These are phyloP conservation scores for Virgularia gustaviana DNA, from an alignment of 92 coral and sea anemone species.

Conservation along the genomic window DNA sequence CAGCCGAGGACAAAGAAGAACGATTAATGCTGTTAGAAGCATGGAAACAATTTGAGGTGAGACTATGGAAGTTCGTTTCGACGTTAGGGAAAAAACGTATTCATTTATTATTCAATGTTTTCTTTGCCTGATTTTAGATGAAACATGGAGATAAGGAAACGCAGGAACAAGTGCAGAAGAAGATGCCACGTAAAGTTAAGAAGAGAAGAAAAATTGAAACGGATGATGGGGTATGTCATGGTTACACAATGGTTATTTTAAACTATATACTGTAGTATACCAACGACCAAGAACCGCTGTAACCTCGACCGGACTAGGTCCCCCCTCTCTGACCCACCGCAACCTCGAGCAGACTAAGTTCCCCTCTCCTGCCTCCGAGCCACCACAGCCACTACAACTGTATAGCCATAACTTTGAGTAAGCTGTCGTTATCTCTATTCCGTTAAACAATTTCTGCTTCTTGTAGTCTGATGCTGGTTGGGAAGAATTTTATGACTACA, in stretches of 20 bases:
- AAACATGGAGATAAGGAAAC: conserved; percentile 65
- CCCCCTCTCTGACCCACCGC: too few species aligned
- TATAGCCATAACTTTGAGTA: too few species aligned
- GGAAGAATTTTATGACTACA: conserved; percentile 96
- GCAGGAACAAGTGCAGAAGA: conserved; percentile 65
- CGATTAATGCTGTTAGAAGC: conserved; percentile 88
- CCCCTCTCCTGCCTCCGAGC: too few species aligned
- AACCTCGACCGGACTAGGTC: too few species aligned
- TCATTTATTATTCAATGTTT: neutral
- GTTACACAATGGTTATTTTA: neutral
- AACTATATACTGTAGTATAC: neutral
- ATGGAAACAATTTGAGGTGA: conserved; percentile 96
- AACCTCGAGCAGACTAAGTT: too few species aligned
- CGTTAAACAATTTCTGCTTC: too few species aligned
- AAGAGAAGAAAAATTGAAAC: conserved; percentile 86
- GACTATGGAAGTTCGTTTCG: neutral
- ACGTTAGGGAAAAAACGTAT: neutral
- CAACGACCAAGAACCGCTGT: neutral
- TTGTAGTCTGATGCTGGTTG: conserved; percentile 98
- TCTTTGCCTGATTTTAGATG: conserved; percentile 32
- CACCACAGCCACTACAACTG: too few species aligned
- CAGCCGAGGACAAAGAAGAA: conserved; percentile 82
- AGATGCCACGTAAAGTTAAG: conserved; percentile 92
- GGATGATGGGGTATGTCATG: conserved; percentile 78
- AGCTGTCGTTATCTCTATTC: too few species aligned